Evolutionary conservation across 2,797 vertebrate genomes (phyloP).

Genomic region (Sciaenops ocellatus): DNA sequence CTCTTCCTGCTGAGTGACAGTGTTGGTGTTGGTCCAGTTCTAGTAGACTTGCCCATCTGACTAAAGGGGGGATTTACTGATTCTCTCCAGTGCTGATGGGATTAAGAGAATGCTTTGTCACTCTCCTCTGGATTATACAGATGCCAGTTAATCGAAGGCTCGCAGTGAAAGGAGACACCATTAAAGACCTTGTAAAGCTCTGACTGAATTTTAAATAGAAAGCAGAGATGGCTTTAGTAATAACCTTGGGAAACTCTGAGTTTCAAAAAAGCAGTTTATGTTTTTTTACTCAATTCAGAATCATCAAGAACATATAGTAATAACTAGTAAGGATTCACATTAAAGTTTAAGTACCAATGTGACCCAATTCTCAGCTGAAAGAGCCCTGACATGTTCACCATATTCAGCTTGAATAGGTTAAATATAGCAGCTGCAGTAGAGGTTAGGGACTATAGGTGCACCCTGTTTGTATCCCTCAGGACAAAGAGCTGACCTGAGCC

Average conservation of each 20-base stretch:
- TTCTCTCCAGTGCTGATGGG: slow-evolving; percentile 55
- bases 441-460: slow-evolving; percentile 51
- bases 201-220: slow-evolving; percentile 47
- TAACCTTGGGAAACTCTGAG: background rate
- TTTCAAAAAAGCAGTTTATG: background rate
- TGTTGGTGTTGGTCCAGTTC: slow-evolving; percentile 50
- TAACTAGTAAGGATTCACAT: background rate
- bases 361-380: slow-evolving; percentile 24
- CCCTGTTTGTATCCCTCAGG: slow-evolving; percentile 67
- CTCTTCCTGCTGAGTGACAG: slow-evolving; percentile 53
- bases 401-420: slow-evolving; percentile 54
- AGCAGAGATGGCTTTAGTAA: slow-evolving; percentile 1
- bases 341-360: slow-evolving; percentile 2
- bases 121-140: slow-evolving; percentile 76
- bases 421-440: slow-evolving; percentile 61
- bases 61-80: slow-evolving; percentile 45
- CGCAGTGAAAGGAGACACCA: slow-evolving; percentile 51
- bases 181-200: slow-evolving; percentile 44
- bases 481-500: slow-evolving; percentile 78
- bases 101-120: slow-evolving; percentile 70
- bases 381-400: slow-evolving; percentile 23
- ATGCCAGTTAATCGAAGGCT: slow-evolving; percentile 69
- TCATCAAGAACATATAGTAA: slow-evolving; percentile 1
- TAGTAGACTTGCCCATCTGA: slow-evolving; percentile 35
- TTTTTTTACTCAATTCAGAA: background rate